Conservation (phyloP, 2,113 vertebrate species). For the Steatornis caripensis region DNA sequence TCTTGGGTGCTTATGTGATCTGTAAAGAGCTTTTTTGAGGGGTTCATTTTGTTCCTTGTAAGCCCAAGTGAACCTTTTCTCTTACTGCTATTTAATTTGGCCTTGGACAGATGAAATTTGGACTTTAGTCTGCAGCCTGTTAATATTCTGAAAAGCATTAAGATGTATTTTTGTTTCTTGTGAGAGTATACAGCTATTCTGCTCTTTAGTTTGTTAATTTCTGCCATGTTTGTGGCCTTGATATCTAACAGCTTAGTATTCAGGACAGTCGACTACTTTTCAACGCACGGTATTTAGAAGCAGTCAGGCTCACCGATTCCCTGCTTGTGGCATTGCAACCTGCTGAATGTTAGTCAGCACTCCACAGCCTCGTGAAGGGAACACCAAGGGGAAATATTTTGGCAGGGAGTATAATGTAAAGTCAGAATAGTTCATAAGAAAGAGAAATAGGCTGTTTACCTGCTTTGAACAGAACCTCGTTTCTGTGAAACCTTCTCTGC, state of each 20-base stretch:
- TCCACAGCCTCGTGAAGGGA: not conserved
- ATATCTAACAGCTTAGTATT: not conserved
- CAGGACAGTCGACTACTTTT: accelerated
- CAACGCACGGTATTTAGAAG: accelerated
- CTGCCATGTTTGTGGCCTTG: not conserved
- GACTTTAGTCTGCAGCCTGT: not conserved
- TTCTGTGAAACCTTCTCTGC: not conserved
- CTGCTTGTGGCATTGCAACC: not conserved
- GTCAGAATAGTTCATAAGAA: not conserved
- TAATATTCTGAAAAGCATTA: not conserved
- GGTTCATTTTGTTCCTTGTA: not conserved
- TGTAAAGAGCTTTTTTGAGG: not conserved
- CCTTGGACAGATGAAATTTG: not conserved
- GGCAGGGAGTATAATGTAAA: not conserved
- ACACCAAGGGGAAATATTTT: not conserved
- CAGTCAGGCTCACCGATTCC: not conserved
- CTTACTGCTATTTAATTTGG: not conserved
- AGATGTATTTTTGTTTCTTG: not conserved
- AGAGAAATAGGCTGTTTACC: not conserved
- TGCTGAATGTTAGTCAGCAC: not conserved
- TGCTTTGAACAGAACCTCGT: not conserved
- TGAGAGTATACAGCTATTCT: not conserved
- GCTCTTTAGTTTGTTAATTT: not conserved
- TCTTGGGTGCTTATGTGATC: not conserved
- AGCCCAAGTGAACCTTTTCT: not conserved